Evolutionary conservation across 2,113 vertebrate genomes (phyloP).

Genomic region (Emberiza fucata): DNA sequence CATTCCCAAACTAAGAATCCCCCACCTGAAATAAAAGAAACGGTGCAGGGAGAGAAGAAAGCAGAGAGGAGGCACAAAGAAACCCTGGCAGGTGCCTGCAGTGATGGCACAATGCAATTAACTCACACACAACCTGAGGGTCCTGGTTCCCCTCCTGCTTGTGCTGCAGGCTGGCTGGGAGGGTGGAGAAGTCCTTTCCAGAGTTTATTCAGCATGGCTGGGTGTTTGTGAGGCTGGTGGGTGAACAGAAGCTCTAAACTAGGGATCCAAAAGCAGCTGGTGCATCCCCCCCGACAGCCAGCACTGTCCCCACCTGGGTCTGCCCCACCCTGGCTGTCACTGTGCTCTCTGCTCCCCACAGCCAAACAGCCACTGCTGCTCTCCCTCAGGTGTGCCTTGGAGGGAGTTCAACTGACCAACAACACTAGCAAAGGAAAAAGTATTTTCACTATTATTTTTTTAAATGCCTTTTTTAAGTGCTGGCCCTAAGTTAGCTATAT

Average conservation of each 20-base stretch:
- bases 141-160: fast-evolving
- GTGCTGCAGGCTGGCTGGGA: background rate
- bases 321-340: fast-evolving
- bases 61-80: background rate
- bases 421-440: background rate
- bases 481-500: background rate
- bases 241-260: fast-evolving
- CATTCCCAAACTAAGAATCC: background rate
- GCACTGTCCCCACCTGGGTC: background rate
- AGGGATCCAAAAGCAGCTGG: fast-evolving
- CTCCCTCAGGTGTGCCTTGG: fast-evolving
- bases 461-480: background rate
- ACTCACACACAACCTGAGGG: fast-evolving
- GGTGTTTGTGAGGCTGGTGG: background rate
- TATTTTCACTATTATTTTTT: background rate
- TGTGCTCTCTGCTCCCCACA: fast-evolving
- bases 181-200: fast-evolving
- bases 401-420: background rate
- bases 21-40: background rate
- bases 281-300: background rate
- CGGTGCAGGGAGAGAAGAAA: background rate
- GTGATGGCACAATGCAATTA: fast-evolving
- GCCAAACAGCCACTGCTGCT: fast-evolving
- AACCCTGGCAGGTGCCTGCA: background rate
- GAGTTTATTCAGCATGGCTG: fast-evolving